A percentile compares a stretch with the other conserved stretches of the same genome.
Conservation (phyloP, 1,140 invertebrate species). For the Anoplolepis gracilipes region DNA sequence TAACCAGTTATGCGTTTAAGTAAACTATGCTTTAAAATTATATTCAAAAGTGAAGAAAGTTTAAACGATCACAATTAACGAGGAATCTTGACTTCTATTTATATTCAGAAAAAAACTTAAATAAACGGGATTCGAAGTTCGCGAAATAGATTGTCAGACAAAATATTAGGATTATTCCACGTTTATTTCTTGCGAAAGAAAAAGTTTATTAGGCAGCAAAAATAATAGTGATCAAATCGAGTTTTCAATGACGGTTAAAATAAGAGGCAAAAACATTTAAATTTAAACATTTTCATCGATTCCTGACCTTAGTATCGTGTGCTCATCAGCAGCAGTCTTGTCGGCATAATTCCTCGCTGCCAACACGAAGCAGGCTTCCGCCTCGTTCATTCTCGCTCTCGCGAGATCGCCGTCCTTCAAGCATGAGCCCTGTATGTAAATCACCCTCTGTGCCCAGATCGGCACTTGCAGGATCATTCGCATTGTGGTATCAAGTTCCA, state of each 20-base stretch:
- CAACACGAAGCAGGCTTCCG: slow-evolving; percentile 97
- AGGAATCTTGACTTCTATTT: neutral
- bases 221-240: neutral
- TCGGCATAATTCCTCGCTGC: slow-evolving; percentile 98
- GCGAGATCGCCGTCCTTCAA: slow-evolving; percentile 97
- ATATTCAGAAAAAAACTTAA: slow-evolving; percentile 22
- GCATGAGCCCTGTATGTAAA: slow-evolving; percentile 98
- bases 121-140: slow-evolving; percentile 9
- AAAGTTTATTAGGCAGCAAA: slow-evolving; percentile 24
- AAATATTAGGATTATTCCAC: neutral
- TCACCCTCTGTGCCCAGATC: slow-evolving; percentile 98
- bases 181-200: neutral
- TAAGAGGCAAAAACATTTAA: neutral
- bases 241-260: slow-evolving; percentile 8
- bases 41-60: slow-evolving; percentile 12
- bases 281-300: neutral
- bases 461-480: slow-evolving; percentile 99
- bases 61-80: slow-evolving; percentile 28
- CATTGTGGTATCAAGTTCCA: slow-evolving; percentile 99
- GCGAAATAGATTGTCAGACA: neutral
- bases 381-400: slow-evolving; percentile 97
- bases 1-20: no score
- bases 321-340: slow-evolving; percentile 98
- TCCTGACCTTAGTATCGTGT: slow-evolving; percentile 95
- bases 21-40: slow-evolving; percentile 3